These are phyloP conservation scores for Stenichneumon culpator DNA, from an alignment of 2,888 invertebrate genomes.

Conservation along the genomic window DNA sequence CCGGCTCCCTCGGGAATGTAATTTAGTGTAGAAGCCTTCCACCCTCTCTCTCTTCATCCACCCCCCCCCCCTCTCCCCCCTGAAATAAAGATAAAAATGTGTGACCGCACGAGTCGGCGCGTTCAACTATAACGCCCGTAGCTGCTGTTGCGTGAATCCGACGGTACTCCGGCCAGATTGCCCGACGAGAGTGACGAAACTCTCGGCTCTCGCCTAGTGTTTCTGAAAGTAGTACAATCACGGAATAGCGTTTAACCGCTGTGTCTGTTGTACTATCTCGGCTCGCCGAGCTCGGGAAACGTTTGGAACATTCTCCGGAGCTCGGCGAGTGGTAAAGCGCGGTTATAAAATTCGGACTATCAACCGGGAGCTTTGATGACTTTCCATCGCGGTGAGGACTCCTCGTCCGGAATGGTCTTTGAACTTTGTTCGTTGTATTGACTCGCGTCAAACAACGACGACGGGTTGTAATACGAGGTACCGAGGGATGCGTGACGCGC, in stretches of 20 bases:
- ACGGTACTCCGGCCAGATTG: slow-evolving; percentile 44
- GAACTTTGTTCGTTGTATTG: slow-evolving; percentile 45
- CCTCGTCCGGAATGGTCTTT: slow-evolving; percentile 26
- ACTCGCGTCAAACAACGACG: slow-evolving; percentile 31
- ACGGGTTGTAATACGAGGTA: slow-evolving; percentile 36
- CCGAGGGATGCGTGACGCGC: slow-evolving; percentile 50
- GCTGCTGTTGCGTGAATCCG: slow-evolving; percentile 65
- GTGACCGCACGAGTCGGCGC: slow-evolving; percentile 66
- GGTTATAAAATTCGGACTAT: slow-evolving; percentile 45
- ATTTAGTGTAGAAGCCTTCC: slow-evolving; percentile 54
- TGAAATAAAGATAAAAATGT: slow-evolving; percentile 66
- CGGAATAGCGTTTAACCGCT: slow-evolving; percentile 42
- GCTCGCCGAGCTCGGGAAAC: not conserved
- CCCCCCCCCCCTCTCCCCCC: not conserved
- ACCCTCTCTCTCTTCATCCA: not conserved
- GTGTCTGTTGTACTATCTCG: slow-evolving; percentile 24
- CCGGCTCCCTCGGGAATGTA: slow-evolving; percentile 59
- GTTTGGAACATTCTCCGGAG: not conserved
- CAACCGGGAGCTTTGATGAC: slow-evolving; percentile 22
- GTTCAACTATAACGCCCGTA: slow-evolving; percentile 58
- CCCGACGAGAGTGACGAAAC: slow-evolving; percentile 56
- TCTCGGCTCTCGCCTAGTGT: slow-evolving; percentile 34
- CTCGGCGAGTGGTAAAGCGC: not conserved
- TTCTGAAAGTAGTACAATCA: slow-evolving; percentile 57
- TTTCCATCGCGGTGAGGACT: not conserved